Base-by-base conservation (phyloP, 2,888 invertebrate species). In the Leptinotarsa peninsularis region DNA sequence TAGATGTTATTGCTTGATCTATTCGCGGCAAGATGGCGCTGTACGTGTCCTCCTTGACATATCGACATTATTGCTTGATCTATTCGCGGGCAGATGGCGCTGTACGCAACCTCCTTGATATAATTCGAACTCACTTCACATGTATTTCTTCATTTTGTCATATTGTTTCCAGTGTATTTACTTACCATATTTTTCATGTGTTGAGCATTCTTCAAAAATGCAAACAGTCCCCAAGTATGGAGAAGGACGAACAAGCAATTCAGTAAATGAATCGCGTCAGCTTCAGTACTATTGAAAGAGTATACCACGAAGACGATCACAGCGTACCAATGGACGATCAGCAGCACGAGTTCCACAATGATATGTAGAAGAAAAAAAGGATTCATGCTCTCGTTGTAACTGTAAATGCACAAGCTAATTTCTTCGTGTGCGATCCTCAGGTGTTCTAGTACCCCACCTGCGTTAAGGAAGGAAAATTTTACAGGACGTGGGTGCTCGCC, bases 271-370 rank as follows among this genome's bases (percentile, higher is more conserved):
- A 87, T 84, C 0, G 84, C 84, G 27, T 80, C 82, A 33, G 86
- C 85, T 49, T 80, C 75, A 4, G 84, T 83, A 4, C 84, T 80
- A n/a, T 84, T 80, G 78, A 87, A 87, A 43, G 81, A 80, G 73
- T 86, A 88, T 3, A 86, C 86, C 66, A 87, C 79, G 74, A 87
- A 86, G 33, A 88, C 85, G 49, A 88, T 84, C 14, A 88, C 87
- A 4, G 88, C 87, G 74, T 88, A 89, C 85, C 87, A 87, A 74
- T 86, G 84, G 4, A 88, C 82, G 58, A 88, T 86, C 52, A 88
- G 74, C 13, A 86, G 85, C 1, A 84, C 83, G 67, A 88, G 79
- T 77, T 88, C 88, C 14, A 87, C 81, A 4, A 86, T 79, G 0
- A 86, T 86, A 75, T 87, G 86, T 15, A 84, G 77, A 14, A 88